These are phyloP conservation scores for Octonoba sinensis DNA, from an alignment of 2,888 invertebrate genomes.

Conservation along the genomic window DNA sequence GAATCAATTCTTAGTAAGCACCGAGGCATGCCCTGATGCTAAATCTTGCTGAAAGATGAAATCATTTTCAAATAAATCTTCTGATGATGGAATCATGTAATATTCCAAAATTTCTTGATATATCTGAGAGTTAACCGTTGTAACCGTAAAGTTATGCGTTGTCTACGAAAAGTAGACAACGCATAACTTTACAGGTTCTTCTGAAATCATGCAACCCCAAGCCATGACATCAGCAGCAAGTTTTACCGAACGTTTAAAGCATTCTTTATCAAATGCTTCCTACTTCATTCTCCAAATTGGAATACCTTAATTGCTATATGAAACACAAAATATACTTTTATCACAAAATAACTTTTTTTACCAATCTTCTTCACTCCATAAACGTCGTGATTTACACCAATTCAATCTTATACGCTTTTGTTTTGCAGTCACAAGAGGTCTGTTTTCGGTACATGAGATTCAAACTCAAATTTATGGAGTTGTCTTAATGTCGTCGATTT, in stretches of 20 bases:
- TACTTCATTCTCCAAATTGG: constrained; percentile 8
- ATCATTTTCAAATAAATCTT: too few species aligned
- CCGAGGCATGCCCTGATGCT: neutral
- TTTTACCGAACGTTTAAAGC: constrained; percentile 5
- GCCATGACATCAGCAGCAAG: constrained; percentile 5
- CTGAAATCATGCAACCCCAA: constrained; percentile 3
- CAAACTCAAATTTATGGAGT: constrained; percentile 6
- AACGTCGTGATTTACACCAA: constrained; percentile 11
- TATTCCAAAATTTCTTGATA: constrained; percentile 4
- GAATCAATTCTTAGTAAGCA: neutral
- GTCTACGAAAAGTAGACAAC: too few species aligned
- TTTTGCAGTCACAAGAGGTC: neutral
- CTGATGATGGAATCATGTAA: too few species aligned
- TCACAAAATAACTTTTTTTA: neutral
- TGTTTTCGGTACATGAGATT: constrained; percentile 5
- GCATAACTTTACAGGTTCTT: constrained; percentile 7
- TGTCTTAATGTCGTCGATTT: neutral
- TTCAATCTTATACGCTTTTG: neutral
- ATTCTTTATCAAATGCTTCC: too few species aligned
- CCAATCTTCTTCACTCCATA: constrained; percentile 4
- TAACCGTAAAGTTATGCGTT: too few species aligned
- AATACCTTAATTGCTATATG: constrained; percentile 3
- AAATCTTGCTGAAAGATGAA: neutral
- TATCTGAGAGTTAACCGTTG: constrained; percentile 2
- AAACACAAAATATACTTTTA: constrained; percentile 5